A percentile compares a stretch with the other conserved stretches of the same genome.
Evolutionary conservation across 2,888 invertebrate genomes (phyloP).

Genomic region (Dugesia japonica): DNA sequence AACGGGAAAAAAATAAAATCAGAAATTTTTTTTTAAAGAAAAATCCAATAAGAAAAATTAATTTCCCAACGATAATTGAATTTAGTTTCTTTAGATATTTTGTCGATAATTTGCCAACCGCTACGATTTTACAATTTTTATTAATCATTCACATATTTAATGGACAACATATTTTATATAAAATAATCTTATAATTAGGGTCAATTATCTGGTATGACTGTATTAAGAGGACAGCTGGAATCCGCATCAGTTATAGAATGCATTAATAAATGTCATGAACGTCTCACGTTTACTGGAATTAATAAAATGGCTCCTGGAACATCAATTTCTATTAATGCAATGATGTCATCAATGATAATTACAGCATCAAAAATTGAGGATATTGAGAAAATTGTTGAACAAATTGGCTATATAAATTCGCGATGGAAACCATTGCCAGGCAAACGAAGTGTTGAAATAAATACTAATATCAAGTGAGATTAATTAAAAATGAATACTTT

Average conservation of each 20-base stretch:
- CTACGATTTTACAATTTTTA: no score
- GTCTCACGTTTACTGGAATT: neutral
- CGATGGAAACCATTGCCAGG: neutral
- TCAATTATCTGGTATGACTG: neutral
- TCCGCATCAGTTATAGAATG: neutral
- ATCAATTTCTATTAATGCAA: neutral
- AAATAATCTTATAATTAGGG: neutral
- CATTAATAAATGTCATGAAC: constrained; percentile 8
- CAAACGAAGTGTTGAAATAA: neutral
- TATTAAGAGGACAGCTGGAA: neutral
- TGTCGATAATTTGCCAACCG: no score
- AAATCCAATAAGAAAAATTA: no score
- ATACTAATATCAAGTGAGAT: neutral
- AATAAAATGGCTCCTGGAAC: constrained; percentile 10
- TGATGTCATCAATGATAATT: neutral
- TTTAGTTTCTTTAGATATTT: no score
- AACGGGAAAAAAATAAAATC: no score
- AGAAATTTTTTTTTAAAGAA: no score
- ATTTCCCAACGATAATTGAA: no score
- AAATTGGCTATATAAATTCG: neutral
- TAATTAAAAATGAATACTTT: no score
- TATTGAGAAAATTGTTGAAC: neutral
- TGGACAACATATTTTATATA: no score
- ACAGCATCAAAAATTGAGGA: neutral
- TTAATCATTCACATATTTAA: no score